Evolutionary conservation across 2,797 vertebrate genomes (phyloP), one percentile per base, ranked within the genome.

Genomic region (Zenarchopterus dispar): DNA sequence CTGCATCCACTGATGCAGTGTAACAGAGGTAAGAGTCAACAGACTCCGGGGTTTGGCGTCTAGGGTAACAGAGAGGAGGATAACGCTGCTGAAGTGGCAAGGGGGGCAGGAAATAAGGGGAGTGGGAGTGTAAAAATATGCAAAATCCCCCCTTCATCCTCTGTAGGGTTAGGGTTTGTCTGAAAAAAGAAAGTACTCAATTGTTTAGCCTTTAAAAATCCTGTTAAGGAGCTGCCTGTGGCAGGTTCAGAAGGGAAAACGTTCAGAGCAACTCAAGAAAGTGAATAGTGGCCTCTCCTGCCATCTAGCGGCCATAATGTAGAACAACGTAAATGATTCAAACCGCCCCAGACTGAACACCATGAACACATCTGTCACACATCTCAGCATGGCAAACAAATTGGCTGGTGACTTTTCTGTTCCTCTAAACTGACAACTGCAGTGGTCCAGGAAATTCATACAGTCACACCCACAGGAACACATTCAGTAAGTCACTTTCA

Each of bases 301-400:
- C 77, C 88, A 82, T 82, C 91, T 88, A 80, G 82, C 80, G 89
- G 89, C 21, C 3, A 62, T 3, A 28, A 50, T n/a, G 21, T 10
- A 13, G 50, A 74, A 50, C 5, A 52, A 39, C 22, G 51, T 17
- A 28, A 4, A 21, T 13, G 10, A 19, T 8, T 17, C 9, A 19
- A 52, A 33, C 26, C n/a, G 8, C 19, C 33, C 33, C 33, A 36
- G 33, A 3, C 53, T 18, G 52, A 43, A 6, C 24, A 51, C 24
- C 8, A 15, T 15, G 4, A 39, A 39, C 36, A 39, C 13, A 15
- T 39, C 11, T 39, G 36, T 16, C 11, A 39, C 36, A 39, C 36
- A 39, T 39, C 33, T 36, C 36, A 39, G 36, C 13, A 39, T 39
- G 33, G 2, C 8, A 6, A 7, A 31, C 28, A 31, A 6, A 9